Evolutionary conservation across 2,888 invertebrate species (phyloP).

Genomic region (Hedya salicella): DNA sequence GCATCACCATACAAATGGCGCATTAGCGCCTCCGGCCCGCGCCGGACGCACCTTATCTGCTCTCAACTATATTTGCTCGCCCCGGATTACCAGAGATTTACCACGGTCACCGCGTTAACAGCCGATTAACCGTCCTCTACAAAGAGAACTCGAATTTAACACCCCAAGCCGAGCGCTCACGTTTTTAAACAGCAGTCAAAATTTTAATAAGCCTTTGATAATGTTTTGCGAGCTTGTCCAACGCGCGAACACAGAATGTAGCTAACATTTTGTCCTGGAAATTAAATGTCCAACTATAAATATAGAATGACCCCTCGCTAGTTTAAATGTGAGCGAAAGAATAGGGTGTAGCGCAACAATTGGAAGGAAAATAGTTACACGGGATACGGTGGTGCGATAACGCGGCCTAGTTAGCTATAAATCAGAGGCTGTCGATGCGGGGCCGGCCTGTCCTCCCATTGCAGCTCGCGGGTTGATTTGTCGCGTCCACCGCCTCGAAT

Average conservation of each 20-base stretch:
- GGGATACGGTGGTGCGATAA: slow-evolving; percentile 67
- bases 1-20: slow-evolving; percentile 84
- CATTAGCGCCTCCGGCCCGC: slow-evolving; percentile 71
- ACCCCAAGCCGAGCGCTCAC: slow-evolving; percentile 57
- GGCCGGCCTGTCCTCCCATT: slow-evolving; percentile 71
- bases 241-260: too few relatives aligned
- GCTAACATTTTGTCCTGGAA: neutral
- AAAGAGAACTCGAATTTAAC: slow-evolving; percentile 79
- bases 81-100: slow-evolving; percentile 82
- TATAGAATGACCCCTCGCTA: slow-evolving; percentile 33
- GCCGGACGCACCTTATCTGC: slow-evolving; percentile 82
- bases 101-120: slow-evolving; percentile 79
- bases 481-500: slow-evolving; percentile 78
- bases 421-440: slow-evolving; percentile 82
- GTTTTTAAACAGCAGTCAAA: slow-evolving; percentile 60
- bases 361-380: slow-evolving; percentile 49
- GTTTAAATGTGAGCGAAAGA: slow-evolving; percentile 38
- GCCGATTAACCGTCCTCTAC: slow-evolving; percentile 79
- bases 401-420: slow-evolving; percentile 72
- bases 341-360: slow-evolving; percentile 48
- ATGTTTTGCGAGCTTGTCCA: slow-evolving; percentile 2
- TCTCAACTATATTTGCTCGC: slow-evolving; percentile 83
- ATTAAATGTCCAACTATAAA: slow-evolving; percentile 18
- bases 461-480: slow-evolving; percentile 80
- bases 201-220: slow-evolving; percentile 49